A percentile compares a stretch with the other conserved stretches of the same genome.
Conservation (phyloP, 2,797 vertebrate species). For the Triplophysa bombifrons region DNA sequence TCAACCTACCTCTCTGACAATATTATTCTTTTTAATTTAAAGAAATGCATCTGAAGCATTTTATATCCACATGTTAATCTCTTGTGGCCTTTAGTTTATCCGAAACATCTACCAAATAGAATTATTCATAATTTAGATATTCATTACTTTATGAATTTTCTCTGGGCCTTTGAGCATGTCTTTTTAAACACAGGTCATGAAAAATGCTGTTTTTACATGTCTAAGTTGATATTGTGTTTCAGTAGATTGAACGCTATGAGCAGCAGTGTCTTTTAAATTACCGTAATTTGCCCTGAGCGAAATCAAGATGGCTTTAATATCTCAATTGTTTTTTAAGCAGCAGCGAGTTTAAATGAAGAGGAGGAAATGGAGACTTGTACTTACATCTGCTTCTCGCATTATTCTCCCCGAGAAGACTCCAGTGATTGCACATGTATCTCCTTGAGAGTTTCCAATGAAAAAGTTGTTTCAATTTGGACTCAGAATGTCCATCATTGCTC, state of each 20-base stretch:
- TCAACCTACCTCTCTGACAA: too few species aligned
- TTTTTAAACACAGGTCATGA: slow-evolving; percentile 19
- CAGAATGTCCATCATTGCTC: not conserved
- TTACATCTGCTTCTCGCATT: not conserved
- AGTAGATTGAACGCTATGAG: not conserved
- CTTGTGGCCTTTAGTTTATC: not conserved
- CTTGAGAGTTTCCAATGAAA: not conserved
- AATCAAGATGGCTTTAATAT: not conserved
- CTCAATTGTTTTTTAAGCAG: not conserved
- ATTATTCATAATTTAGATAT: slow-evolving; percentile 24
- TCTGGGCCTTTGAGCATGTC: slow-evolving; percentile 8
- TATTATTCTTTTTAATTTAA: too few species aligned
- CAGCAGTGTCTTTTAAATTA: slow-evolving; percentile 8
- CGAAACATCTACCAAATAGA: not conserved
- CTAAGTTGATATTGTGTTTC: slow-evolving; percentile 1
- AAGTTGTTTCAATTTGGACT: not conserved
- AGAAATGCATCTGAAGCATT: not conserved
- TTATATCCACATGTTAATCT: not conserved
- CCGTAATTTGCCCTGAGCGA: not conserved
- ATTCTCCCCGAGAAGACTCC: not conserved
- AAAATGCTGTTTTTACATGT: slow-evolving; percentile 22
- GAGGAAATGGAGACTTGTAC: not conserved
- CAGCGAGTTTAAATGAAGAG: not conserved
- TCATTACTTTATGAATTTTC: slow-evolving; percentile 24
- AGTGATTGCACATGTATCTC: not conserved